A percentile compares a stretch with the other conserved stretches of the same genome.
These are phyloP conservation scores for Globia sparganii DNA, from an alignment of 2,888 invertebrate species.

Conservation along the genomic window DNA sequence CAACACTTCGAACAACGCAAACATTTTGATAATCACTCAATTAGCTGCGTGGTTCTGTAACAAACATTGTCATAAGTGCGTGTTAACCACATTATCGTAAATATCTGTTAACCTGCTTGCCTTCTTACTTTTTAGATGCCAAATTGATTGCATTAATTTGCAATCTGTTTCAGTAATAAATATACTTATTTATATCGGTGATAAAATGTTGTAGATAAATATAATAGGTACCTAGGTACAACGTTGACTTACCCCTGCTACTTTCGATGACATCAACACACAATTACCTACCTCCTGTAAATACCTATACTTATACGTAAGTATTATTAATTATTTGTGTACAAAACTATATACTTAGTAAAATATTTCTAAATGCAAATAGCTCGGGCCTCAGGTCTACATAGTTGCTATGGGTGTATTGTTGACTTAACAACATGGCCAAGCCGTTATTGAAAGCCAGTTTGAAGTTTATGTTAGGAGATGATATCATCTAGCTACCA, in stretches of 20 bases:
- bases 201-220: conserved; percentile 37
- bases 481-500: conserved; percentile 60
- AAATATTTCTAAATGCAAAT: conserved; percentile 45
- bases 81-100: conserved; percentile 10
- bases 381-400: background rate
- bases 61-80: conserved; percentile 15
- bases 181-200: conserved; percentile 7
- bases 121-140: background rate
- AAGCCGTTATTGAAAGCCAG: conserved; percentile 58
- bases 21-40: conserved; percentile 55
- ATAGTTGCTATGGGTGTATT: conserved; percentile 22
- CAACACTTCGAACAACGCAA: conserved; percentile 45
- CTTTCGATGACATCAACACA: conserved; percentile 46
- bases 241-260: background rate
- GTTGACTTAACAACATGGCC: conserved; percentile 28
- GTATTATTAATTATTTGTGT: conserved; percentile 28
- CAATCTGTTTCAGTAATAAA: conserved; percentile 25
- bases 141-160: conserved; percentile 41
- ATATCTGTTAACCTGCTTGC: conserved; percentile 12
- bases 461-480: conserved; percentile 57
- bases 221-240: conserved; percentile 7
- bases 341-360: conserved; percentile 17
- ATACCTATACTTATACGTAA: background rate
- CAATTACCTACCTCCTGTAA: conserved; percentile 1
- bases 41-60: conserved; percentile 35